A percentile compares a stretch with the other conserved stretches of the same genome.
Evolutionary conservation across 2,113 vertebrate genomes (phyloP).

Genomic region (Isurus oxyrinchus): DNA sequence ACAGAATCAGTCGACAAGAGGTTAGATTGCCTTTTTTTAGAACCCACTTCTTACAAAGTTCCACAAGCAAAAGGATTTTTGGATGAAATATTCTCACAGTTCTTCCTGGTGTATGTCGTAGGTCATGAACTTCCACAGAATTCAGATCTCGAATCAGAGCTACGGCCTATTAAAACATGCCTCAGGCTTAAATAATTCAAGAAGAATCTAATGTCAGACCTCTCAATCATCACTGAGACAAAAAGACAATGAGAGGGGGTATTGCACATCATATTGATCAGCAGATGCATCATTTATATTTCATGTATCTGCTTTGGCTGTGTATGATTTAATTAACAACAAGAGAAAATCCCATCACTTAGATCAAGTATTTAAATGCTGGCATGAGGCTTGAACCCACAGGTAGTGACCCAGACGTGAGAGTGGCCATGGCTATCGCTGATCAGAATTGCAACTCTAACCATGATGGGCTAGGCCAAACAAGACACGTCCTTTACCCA

Average conservation of each 20-base stretch:
- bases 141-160: not conserved
- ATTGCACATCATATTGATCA: not conserved
- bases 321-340: not conserved
- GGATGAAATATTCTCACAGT: not conserved
- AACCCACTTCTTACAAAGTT: not conserved
- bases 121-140: not conserved
- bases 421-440: not conserved
- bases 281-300: not conserved
- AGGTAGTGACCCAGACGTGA: not conserved
- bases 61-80: not conserved
- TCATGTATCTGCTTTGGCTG: not conserved
- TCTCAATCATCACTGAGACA: not conserved
- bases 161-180: not conserved
- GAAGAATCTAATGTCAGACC: not conserved
- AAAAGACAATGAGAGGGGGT: not conserved
- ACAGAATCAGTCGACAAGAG: not conserved
- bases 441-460: not conserved
- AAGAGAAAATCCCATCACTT: not conserved
- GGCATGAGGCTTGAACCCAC: not conserved
- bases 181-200: not conserved
- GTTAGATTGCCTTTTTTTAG: not conserved
- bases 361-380: not conserved
- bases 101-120: not conserved
- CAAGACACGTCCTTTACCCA: not conserved
- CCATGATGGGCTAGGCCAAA: not conserved